These are phyloP conservation scores for Andrena marginata DNA, from an alignment of 2,888 invertebrate species.

Conservation along the genomic window DNA sequence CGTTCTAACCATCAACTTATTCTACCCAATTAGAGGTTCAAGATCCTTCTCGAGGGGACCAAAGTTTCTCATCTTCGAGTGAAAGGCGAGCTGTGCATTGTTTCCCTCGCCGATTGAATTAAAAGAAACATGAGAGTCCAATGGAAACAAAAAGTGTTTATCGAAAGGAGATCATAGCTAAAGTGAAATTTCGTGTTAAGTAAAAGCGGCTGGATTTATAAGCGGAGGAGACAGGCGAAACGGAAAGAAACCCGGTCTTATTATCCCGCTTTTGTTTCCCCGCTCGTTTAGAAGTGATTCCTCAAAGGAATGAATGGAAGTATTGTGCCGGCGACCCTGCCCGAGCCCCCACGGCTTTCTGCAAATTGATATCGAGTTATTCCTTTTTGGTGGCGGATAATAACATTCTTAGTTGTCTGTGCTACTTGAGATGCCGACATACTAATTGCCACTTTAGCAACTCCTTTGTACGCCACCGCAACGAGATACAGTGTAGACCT, in stretches of 20 bases:
- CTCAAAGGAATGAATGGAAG: slow-evolving; percentile 56
- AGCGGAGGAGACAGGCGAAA: slow-evolving; percentile 34
- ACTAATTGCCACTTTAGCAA: slow-evolving; percentile 66
- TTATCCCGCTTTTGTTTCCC: slow-evolving; percentile 44
- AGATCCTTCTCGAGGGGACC: not conserved
- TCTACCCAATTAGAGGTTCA: slow-evolving; percentile 18
- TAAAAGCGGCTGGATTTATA: slow-evolving; percentile 28
- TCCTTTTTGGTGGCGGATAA: slow-evolving; percentile 51
- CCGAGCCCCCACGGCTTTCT: slow-evolving; percentile 21
- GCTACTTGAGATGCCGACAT: slow-evolving; percentile 51
- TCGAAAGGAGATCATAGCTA: slow-evolving; percentile 19
- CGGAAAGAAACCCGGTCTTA: slow-evolving; percentile 30
- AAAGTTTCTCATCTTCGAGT: not conserved
- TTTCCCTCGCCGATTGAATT: slow-evolving; percentile 18
- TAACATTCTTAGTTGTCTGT: slow-evolving; percentile 56
- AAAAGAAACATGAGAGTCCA: slow-evolving; percentile 28
- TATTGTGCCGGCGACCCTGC: slow-evolving; percentile 28
- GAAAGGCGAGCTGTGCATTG: slow-evolving; percentile 2
- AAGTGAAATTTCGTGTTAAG: slow-evolving; percentile 56
- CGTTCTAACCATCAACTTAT: not conserved
- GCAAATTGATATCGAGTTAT: slow-evolving; percentile 50
- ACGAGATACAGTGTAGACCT: slow-evolving; percentile 1
- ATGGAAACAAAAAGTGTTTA: slow-evolving; percentile 18
- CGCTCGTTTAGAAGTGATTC: slow-evolving; percentile 50
- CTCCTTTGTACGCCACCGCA: slow-evolving; percentile 39